Conservation (phyloP, 2,888 invertebrate species). For the Noctua pronuba region DNA sequence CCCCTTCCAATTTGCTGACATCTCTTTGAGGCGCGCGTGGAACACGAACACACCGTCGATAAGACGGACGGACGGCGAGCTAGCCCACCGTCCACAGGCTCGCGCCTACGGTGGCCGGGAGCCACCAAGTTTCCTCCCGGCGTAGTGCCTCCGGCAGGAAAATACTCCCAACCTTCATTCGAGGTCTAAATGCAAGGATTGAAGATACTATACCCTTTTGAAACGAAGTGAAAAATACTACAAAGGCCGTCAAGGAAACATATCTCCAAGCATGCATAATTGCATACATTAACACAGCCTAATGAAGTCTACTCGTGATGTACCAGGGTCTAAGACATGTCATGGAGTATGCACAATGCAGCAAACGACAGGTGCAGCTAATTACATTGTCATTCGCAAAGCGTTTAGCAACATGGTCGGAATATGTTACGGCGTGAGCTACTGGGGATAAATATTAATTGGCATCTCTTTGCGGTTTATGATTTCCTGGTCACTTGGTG, state of each 20-base stretch:
- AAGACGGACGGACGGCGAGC: too few relatives aligned
- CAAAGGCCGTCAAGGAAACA: not conserved
- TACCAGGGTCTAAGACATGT: slow-evolving; percentile 26
- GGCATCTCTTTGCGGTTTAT: slow-evolving; percentile 29
- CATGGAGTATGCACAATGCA: slow-evolving; percentile 33
- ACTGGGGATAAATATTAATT: slow-evolving; percentile 52
- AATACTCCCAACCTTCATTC: not conserved
- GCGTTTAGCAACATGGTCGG: slow-evolving; percentile 34
- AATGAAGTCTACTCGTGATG: slow-evolving; percentile 50
- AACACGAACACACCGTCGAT: too few relatives aligned
- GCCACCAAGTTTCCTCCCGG: too few relatives aligned
- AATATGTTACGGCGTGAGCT: slow-evolving; percentile 32
- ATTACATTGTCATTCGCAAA: slow-evolving; percentile 47
- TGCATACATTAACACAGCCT: slow-evolving; percentile 13
- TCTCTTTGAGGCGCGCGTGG: too few relatives aligned
- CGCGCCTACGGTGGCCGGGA: too few relatives aligned
- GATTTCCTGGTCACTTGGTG: slow-evolving; percentile 46
- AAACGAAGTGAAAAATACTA: not conserved
- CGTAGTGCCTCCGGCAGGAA: too few relatives aligned
- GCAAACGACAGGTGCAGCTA: slow-evolving; percentile 43
- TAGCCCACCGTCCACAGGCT: too few relatives aligned
- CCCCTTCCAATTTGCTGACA: too few relatives aligned
- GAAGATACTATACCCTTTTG: not conserved
- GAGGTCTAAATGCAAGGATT: not conserved
- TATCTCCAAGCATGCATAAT: not conserved